These are phyloP conservation scores for Plumapathes pennacea DNA, from an alignment of 92 coral and sea anemone genomes.

Conservation along the genomic window DNA sequence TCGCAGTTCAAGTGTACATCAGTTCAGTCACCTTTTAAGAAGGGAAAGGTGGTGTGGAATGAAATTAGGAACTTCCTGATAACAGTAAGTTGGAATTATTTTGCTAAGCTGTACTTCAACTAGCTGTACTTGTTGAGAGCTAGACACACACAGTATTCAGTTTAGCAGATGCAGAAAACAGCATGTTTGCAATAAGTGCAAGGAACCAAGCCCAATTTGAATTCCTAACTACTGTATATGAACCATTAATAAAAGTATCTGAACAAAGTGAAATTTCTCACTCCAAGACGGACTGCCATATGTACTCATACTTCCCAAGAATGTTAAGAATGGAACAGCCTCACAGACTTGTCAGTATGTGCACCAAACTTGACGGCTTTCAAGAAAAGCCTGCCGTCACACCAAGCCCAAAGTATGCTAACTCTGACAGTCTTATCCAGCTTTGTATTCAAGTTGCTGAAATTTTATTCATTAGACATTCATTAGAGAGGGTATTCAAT, in stretches of 20 bases:
- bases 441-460: too few relatives aligned
- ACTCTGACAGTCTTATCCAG: too few relatives aligned
- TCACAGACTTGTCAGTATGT: not conserved
- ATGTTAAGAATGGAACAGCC: constrained; percentile 8
- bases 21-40: constrained; percentile 71
- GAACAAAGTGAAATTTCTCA: not conserved
- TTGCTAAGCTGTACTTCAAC: not conserved
- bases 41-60: constrained; percentile 91
- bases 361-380: constrained; percentile 4
- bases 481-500: too few relatives aligned
- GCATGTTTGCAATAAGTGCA: too few relatives aligned
- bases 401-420: not conserved
- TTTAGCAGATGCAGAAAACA: too few relatives aligned
- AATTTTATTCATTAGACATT: too few relatives aligned
- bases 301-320: not conserved
- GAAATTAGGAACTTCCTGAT: constrained; percentile 84
- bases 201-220: too few relatives aligned
- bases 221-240: too few relatives aligned
- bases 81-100: constrained; percentile 51
- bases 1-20: constrained; percentile 75
- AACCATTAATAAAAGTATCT: too few relatives aligned
- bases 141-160: too few relatives aligned
- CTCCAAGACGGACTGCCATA: not conserved
- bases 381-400: constrained; percentile 1
- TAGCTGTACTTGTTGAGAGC: too few relatives aligned